phyloP scores from a whole-genome alignment of 2,888 invertebrate species.

The Galerucella nymphaeae region DNA sequence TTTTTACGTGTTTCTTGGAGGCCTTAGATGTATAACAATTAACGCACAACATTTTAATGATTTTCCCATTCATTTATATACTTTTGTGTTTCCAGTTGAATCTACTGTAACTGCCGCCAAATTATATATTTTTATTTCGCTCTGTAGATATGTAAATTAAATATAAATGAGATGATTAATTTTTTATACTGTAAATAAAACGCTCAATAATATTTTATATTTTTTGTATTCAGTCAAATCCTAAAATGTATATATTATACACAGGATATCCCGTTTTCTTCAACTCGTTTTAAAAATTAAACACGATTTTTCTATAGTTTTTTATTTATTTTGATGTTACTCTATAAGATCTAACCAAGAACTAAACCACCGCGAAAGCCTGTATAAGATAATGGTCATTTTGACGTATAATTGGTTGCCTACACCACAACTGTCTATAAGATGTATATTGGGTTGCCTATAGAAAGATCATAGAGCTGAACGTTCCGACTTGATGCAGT shows the following conservation, averaged over 20 bases:
- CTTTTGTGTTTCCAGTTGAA: no score
- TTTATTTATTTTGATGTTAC: neutral
- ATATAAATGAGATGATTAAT: neutral
- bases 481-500: no score
- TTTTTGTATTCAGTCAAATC: neutral
- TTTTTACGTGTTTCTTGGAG: neutral
- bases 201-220: neutral
- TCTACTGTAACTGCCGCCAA: neutral
- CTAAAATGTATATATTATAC: neutral
- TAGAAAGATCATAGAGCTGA: no score
- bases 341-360: no score
- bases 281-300: neutral
- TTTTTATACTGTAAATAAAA: constrained; percentile 3
- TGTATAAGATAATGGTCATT: no score
- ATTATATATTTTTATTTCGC: neutral
- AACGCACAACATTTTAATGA: no score
- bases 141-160: constrained; percentile 3
- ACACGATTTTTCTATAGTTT: neutral
- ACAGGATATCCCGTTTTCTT: neutral
- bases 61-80: no score
- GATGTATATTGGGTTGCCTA: no score
- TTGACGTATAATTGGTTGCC: no score
- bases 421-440: no score
- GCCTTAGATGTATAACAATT: neutral
- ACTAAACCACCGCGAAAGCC: no score